Conservation (phyloP, 1,140 invertebrate genomes). For the Drosophila chauvacae region DNA sequence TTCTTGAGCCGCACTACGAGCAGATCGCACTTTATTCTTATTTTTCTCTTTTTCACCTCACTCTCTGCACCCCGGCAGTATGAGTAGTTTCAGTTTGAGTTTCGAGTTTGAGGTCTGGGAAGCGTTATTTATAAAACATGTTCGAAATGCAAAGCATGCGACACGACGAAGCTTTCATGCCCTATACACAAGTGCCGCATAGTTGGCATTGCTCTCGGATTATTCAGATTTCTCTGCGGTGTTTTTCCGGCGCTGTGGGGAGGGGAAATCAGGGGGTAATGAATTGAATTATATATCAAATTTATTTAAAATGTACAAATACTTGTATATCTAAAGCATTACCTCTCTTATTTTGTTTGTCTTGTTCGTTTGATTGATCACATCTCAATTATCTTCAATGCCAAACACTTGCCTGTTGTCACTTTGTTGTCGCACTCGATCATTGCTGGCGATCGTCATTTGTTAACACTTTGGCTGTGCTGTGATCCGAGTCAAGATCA, state of each 20-base stretch:
- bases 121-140: slow-evolving; percentile 82
- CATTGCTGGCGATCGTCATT: slow-evolving; percentile 33
- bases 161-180: slow-evolving; percentile 80
- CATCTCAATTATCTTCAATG: slow-evolving; percentile 16
- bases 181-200: slow-evolving; percentile 79
- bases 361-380: slow-evolving; percentile 19
- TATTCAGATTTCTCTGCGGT: slow-evolving; percentile 51
- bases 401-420: slow-evolving; percentile 34
- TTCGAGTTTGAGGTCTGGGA: slow-evolving; percentile 57
- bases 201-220: slow-evolving; percentile 61
- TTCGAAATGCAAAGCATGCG: slow-evolving; percentile 78
- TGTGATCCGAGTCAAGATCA: slow-evolving; percentile 44
- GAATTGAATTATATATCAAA: neutral
- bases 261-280: neutral
- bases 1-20: slow-evolving; percentile 61
- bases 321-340: neutral
- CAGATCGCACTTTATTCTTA: slow-evolving; percentile 64
- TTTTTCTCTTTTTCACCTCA: neutral
- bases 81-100: slow-evolving; percentile 24
- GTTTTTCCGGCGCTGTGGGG: neutral
- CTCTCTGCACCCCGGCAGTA: slow-evolving; percentile 13
- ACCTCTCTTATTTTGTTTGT: neutral
- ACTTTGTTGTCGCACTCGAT: slow-evolving; percentile 42
- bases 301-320: neutral
- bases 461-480: slow-evolving; percentile 37